phyloP scores from a whole-genome alignment of 92 coral and sea anemone genomes.

The Phenganax stokvisi region DNA sequence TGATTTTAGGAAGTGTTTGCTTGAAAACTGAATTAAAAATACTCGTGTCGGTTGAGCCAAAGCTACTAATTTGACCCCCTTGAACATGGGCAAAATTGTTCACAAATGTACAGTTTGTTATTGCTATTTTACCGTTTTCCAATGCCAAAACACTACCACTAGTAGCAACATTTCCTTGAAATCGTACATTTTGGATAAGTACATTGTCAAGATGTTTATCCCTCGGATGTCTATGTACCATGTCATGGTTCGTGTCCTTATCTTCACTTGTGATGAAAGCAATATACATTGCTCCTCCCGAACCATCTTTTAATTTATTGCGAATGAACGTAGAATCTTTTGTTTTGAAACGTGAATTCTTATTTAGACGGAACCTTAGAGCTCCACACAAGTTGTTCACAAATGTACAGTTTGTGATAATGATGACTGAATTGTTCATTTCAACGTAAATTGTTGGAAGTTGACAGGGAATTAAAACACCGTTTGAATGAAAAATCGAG shows the following conservation, averaged over 20 bases:
- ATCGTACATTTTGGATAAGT: constrained; percentile 39
- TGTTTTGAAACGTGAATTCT: neutral
- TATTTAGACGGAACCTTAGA: constrained; percentile 8
- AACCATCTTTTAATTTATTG: constrained; percentile 12
- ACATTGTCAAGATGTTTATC: constrained; percentile 44
- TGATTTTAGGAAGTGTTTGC: constrained; percentile 18
- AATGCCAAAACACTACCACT: constrained; percentile 57
- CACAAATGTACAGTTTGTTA: constrained; percentile 51
- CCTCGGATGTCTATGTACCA: neutral
- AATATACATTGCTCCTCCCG: constrained; percentile 36
- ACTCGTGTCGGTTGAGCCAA: constrained; percentile 15
- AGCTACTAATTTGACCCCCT: constrained; percentile 8
- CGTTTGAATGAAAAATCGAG: neutral
- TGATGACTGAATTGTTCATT: constrained; percentile 16
- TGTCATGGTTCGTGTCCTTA: constrained; percentile 18
- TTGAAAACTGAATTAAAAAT: constrained; percentile 25
- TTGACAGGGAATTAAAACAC: neutral
- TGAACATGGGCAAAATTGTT: constrained; percentile 55
- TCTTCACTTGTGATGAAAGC: constrained; percentile 17
- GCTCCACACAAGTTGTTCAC: constrained; percentile 12
- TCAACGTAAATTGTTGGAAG: constrained; percentile 6
- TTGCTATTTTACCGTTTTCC: constrained; percentile 43
- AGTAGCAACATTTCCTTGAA: constrained; percentile 54
- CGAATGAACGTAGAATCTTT: constrained; percentile 18
- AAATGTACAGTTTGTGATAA: constrained; percentile 4